Evolutionary conservation across 2,797 vertebrate genomes (phyloP).

Genomic region (Phrynocephalus forsythii): DNA sequence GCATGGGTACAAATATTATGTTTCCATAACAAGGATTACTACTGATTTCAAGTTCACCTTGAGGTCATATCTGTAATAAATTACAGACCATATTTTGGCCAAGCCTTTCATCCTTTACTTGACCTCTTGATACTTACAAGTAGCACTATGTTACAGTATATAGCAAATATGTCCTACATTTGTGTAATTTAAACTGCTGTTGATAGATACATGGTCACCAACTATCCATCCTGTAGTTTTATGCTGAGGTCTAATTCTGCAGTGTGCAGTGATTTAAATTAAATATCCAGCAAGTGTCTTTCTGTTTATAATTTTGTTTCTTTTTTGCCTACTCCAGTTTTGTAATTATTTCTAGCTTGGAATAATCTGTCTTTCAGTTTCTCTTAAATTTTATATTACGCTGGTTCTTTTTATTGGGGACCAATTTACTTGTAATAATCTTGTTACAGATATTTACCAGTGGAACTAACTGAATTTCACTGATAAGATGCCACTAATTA

Average conservation of each 20-base stretch:
- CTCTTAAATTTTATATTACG: background rate
- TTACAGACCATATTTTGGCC: slow-evolving; percentile 15
- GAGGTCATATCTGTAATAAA: slow-evolving; percentile 1
- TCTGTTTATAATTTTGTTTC: background rate
- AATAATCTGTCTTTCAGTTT: background rate
- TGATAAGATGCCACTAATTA: no score
- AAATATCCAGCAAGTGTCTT: background rate
- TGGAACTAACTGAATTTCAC: no score
- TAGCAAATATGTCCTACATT: background rate
- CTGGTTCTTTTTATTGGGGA: background rate
- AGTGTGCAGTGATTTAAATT: background rate
- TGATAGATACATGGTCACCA: background rate
- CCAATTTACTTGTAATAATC: no score
- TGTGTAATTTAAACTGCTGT: background rate
- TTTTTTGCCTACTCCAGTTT: background rate
- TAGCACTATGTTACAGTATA: background rate
- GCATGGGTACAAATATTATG: slow-evolving; percentile 27
- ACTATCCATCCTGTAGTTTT: background rate
- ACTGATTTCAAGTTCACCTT: slow-evolving; percentile 44
- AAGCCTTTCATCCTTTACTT: background rate
- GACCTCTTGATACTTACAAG: background rate
- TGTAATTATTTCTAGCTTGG: background rate
- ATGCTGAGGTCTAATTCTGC: background rate
- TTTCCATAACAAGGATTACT: slow-evolving; percentile 17
- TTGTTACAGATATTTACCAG: no score